Evolutionary conservation across 30 jellyfish, hydroid and myxozoan species (phyloP).

Genomic region (Aurelia sp.): DNA sequence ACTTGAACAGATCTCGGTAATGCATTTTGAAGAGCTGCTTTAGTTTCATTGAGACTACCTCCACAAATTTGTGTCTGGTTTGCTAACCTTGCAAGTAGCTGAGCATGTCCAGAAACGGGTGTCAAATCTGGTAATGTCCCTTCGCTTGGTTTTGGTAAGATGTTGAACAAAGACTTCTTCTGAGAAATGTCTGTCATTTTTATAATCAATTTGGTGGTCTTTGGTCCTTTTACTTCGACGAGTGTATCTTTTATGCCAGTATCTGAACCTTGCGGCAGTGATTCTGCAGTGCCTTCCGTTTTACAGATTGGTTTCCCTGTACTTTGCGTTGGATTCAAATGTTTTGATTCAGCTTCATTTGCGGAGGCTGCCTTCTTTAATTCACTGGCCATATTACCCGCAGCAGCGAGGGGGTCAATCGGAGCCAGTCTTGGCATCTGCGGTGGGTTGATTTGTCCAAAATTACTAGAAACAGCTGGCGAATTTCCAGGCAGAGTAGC

Average conservation of each 20-base stretch:
- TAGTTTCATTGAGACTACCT: too few species aligned
- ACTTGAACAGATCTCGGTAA: too few species aligned
- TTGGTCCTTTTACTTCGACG: too few species aligned
- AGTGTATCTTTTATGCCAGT: too few species aligned
- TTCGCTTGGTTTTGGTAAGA: not conserved
- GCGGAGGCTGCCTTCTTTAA: not conserved
- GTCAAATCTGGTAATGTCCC: not conserved
- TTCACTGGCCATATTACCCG: not conserved
- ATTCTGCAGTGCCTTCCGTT: too few species aligned
- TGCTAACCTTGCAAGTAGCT: not conserved
- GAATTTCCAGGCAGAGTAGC: not conserved
- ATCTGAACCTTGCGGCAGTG: too few species aligned
- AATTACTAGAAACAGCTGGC: not conserved
- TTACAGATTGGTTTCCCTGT: too few species aligned
- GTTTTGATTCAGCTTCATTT: too few species aligned
- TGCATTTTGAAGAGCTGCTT: too few species aligned
- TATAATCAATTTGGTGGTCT: not conserved
- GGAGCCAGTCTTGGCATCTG: conserved; percentile 28
- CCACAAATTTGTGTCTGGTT: too few species aligned
- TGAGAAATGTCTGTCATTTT: not conserved
- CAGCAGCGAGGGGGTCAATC: not conserved
- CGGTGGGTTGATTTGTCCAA: not conserved
- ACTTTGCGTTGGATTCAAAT: too few species aligned
- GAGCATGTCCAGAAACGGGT: not conserved
- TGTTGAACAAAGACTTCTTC: not conserved